Evolutionary conservation across 2,113 vertebrate genomes (phyloP).

Genomic region (Piprites chloris): DNA sequence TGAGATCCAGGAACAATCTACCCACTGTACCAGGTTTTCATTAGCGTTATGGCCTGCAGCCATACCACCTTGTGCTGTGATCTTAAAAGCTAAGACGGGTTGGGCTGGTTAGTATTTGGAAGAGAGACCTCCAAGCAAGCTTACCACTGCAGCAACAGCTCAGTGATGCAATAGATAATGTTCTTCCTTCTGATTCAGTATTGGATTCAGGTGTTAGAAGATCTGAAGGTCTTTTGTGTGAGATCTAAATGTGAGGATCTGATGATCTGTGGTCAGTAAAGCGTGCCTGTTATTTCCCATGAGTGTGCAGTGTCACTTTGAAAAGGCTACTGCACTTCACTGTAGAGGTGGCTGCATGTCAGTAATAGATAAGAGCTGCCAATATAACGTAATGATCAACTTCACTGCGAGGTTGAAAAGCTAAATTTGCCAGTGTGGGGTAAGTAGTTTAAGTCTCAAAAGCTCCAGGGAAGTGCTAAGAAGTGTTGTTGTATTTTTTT

Average conservation of each 20-base stretch:
- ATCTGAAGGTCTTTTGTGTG: not conserved
- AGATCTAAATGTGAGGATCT: not conserved
- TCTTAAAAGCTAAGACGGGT: slow-evolving; percentile 24
- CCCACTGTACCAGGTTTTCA: slow-evolving; percentile 62
- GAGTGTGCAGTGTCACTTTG: not conserved
- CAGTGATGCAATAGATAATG: slow-evolving; percentile 21
- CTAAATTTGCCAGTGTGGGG: not conserved
- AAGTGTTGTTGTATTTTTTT: not conserved
- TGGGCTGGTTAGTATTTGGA: slow-evolving; percentile 49
- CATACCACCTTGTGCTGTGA: slow-evolving; percentile 60
- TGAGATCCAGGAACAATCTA: slow-evolving; percentile 66
- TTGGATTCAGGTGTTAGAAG: slow-evolving; percentile 17
- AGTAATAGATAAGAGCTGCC: not conserved
- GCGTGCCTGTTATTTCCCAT: not conserved
- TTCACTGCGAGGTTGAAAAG: not conserved
- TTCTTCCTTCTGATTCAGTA: slow-evolving; percentile 18
- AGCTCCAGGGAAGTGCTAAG: not conserved
- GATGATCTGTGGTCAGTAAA: not conserved
- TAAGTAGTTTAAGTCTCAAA: not conserved
- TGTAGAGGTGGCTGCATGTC: not conserved
- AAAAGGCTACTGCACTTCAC: not conserved
- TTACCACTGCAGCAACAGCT: not conserved
- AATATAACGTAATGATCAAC: not conserved
- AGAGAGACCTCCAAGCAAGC: slow-evolving; percentile 52
- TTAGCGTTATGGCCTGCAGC: slow-evolving; percentile 65